phyloP scores from a whole-genome alignment of 2,113 vertebrate species.

The Chlorodrepanis virens region DNA sequence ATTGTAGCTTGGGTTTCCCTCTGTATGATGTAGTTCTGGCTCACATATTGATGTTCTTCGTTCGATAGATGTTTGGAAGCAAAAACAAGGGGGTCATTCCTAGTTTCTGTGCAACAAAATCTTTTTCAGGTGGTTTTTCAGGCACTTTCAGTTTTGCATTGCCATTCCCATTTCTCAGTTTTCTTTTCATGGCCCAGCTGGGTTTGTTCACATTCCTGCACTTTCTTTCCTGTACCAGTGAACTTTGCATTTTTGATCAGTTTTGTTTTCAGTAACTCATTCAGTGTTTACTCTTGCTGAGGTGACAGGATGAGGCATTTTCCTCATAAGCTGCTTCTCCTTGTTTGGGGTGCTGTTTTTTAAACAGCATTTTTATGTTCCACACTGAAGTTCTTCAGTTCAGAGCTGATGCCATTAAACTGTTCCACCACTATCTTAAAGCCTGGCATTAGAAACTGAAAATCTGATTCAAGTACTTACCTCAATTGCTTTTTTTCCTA shows the following conservation, averaged over 20 bases:
- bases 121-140: background rate
- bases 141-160: background rate
- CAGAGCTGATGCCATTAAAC: background rate
- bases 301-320: background rate
- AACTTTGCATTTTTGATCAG: fast-evolving
- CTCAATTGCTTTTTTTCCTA: fast-evolving
- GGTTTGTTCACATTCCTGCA: background rate
- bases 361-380: background rate
- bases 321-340: background rate
- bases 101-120: background rate
- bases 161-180: background rate
- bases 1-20: background rate
- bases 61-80: background rate
- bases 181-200: background rate
- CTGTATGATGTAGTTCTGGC: background rate
- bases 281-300: background rate
- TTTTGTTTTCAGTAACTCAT: background rate
- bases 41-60: fast-evolving
- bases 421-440: background rate
- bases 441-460: background rate
- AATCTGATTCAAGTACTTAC: background rate
- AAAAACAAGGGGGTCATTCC: background rate
- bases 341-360: background rate
- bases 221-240: background rate
- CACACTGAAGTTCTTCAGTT: background rate